Base-by-base conservation (phyloP, 2,888 invertebrate genomes). In the Cephus pulcher region DNA sequence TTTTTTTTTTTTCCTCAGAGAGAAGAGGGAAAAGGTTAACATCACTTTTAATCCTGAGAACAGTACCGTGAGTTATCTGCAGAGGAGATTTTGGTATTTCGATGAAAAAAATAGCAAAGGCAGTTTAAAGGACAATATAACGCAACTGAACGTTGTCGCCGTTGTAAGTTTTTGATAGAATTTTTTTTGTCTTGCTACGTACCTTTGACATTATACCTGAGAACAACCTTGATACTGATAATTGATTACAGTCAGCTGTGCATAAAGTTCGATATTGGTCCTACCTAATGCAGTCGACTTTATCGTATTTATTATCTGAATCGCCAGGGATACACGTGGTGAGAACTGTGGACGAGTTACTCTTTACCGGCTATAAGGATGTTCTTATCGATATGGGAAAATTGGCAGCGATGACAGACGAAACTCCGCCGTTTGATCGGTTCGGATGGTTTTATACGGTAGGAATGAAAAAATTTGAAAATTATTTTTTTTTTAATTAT, bases 371-470 rank as follows among this genome's bases (percentile, higher is more conserved):
- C 0, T 98, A 97, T 88, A 93, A 94, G 1, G 97, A 98, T 89
- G 92, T 94, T 0, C 90, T 97, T 76, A 93, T 98, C 78, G 94
- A 94, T 69, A 90, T 96, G 80, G 95, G 95, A 0, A 93, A 92
- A 82, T 87, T 95, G 78, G 94, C 95, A 0, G 89, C 93, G 1
- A 93, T 94, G 34, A 92, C 86, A 0, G 87, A 89, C 6, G 84
- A 87, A 35, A 80, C 93, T 11, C 93, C 94, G 0, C 94, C 94
- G 0, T 95, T 95, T 81, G 97, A 97, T 87, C 94, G 93, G 87
- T 97, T 98, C 89, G 98, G 96, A 15, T 96, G 97, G 95, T 98
- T 98, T 92, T 97, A 97, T 85, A 93, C 92, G 86, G 95, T 95
- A 91, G 89, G 88, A 23, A 56, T 56, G 15, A 56, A 56, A 56